These are phyloP conservation scores for Ashinkailepas kermadecensis DNA, from an alignment of 2,888 invertebrate species.

Conservation along the genomic window DNA sequence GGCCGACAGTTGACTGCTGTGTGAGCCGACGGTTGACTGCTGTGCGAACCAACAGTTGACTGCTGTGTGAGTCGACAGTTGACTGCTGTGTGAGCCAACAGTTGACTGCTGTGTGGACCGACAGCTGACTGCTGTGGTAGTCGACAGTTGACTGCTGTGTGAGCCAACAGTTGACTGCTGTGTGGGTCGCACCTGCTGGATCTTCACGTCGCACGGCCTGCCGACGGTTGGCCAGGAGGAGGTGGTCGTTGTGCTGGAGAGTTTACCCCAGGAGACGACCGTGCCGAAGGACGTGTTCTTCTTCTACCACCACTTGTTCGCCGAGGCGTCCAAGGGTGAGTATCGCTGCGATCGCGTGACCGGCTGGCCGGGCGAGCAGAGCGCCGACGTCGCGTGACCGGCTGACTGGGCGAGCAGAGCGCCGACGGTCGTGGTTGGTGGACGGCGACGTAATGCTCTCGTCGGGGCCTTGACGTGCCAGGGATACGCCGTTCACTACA, in stretches of 20 bases:
- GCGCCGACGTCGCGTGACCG: too few relatives aligned
- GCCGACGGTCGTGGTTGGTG: too few relatives aligned
- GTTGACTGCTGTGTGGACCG: conserved; percentile 63
- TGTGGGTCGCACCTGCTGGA: conserved; percentile 62
- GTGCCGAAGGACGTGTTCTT: neutral
- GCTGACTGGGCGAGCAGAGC: too few relatives aligned
- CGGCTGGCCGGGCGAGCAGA: conserved; percentile 19
- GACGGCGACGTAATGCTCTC: too few relatives aligned
- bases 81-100: conserved; percentile 40
- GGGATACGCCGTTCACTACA: too few relatives aligned
- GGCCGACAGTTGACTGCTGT: too few relatives aligned
- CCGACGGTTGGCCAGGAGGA: conserved; percentile 76
- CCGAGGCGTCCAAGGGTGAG: conserved; percentile 54
- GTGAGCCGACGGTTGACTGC: too few relatives aligned
- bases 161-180: conserved; percentile 61
- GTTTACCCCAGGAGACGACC: conserved; percentile 36
- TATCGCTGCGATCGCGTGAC: too few relatives aligned
- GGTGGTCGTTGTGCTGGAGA: conserved; percentile 62
- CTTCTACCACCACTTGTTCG: conserved; percentile 14
- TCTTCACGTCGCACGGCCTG: conserved; percentile 67
- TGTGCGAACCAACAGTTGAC: too few relatives aligned
- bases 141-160: neutral
- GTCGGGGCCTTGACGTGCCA: too few relatives aligned
- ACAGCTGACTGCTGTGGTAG: too few relatives aligned
- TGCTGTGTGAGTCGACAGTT: too few relatives aligned